Evolutionary conservation across 1,140 invertebrate genomes (phyloP), one percentile per base, ranked within the genome.

Genomic region (Limonius californicus): DNA sequence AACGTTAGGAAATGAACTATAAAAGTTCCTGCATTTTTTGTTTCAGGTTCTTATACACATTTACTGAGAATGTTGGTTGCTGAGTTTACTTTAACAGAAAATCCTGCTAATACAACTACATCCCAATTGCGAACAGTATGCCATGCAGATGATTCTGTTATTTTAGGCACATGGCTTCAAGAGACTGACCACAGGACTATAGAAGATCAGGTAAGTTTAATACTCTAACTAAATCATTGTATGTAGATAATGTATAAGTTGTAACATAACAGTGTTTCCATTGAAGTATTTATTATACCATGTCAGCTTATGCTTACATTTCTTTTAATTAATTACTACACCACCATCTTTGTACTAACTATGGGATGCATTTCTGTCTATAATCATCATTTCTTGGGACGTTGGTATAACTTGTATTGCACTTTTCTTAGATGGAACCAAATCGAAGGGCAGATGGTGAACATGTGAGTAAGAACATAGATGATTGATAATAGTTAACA

Each of bases 121-220:
- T 95, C 92, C 0, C 82, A 95, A 54, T 79, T 98, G 21, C 82
- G 91, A 50, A 84, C 84, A 42, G 87, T 96, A 39, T 97, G 95
- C 76, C 93, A 98, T 79, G 87, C 90, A 1, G 90, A 95, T 71
- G 92, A 97, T 76, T 90, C 89, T 0, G 89, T 96, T 14, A 86
- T 97, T 62, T 79, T 94, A 35, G 88, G 90, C 19, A 90, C 91
- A 45, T 91, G 91, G 89, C 80, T 95, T 15, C 92, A 96, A 75
- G 94, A 98, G 76, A 97, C 94, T 6, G 96, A 99, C 80, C 95
- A 98, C 79, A 89, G 93, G 60, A 90, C 90, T 35, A 95, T 99
- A 69, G 97, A 99, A 81, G 95, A 99, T 83, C 96, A 99, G 86
- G 94, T 98, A 77, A 73, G 70, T 77, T 27, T 27, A 9, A 9